Percentiles rank a stretch among this genome's conserved stretches.
Evolutionary conservation across 2,888 invertebrate species (phyloP).

Genomic region (Agonopterix subpropinquella): DNA sequence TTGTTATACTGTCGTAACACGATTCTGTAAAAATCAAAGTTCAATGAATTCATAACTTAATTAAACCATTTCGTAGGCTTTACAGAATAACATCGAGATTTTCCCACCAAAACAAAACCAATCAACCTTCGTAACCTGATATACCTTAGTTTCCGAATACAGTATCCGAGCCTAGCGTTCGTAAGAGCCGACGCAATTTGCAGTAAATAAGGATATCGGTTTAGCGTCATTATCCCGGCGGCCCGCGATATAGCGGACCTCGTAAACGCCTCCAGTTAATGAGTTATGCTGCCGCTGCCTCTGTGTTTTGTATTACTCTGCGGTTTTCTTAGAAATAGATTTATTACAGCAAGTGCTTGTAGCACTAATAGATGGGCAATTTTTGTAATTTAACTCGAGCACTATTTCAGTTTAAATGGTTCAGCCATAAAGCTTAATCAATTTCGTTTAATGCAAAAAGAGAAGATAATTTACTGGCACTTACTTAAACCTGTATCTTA

Average conservation of each 20-base stretch:
- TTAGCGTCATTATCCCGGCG: slow-evolving; percentile 60
- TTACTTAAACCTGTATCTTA: no score
- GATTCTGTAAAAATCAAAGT: no score
- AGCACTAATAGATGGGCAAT: slow-evolving; percentile 23
- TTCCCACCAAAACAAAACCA: slow-evolving; percentile 12
- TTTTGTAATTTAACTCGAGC: slow-evolving; percentile 14
- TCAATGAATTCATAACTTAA: neutral
- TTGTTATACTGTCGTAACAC: no score
- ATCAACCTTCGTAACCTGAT: slow-evolving; percentile 10
- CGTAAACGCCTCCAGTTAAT: slow-evolving; percentile 41
- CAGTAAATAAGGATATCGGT: slow-evolving; percentile 73
- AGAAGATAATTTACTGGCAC: no score
- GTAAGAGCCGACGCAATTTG: slow-evolving; percentile 55
- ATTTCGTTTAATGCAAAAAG: no score
- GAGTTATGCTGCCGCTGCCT: slow-evolving; percentile 23
- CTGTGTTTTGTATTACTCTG: slow-evolving; percentile 22
- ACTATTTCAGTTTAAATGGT: no score
- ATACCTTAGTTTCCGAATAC: slow-evolving; percentile 4
- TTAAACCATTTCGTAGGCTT: neutral
- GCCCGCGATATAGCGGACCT: slow-evolving; percentile 35
- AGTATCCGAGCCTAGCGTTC: slow-evolving; percentile 15
- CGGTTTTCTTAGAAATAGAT: slow-evolving; percentile 33
- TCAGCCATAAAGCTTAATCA: no score
- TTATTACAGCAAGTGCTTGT: slow-evolving; percentile 29
- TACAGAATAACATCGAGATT: no score